Evolutionary conservation across 2,888 invertebrate species (phyloP), one percentile per base, ranked within the genome.

Genomic region (Galerucella pusilla): DNA sequence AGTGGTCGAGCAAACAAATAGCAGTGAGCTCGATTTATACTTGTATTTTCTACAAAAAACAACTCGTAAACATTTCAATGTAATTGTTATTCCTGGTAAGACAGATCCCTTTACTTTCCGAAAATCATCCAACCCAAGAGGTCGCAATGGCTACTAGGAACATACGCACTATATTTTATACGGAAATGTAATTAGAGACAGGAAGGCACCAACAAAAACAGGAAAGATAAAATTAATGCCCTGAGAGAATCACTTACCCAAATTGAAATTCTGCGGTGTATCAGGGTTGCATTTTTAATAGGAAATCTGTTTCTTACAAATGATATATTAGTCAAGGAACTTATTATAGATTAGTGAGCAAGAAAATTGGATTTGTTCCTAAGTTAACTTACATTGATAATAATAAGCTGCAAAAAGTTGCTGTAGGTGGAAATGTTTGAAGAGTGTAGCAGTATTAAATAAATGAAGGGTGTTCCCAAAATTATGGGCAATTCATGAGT

Each of bases 221-320:
- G 54, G 73, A 77, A 74, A 72, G 73, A 70, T 59, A 74, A 70
- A 72, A 65, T 68, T 64, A 77, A 67, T 75, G 72, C 75, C 63
- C 59, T 11, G 52, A 72, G 57, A 68, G 75, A 77, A 76, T 75
- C 75, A 74, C 77, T 74, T 74, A 45, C 70, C 72, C 42, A 76
- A 75, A 78, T 78, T 78, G 78, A 74, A 77, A 78, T 78, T 78
- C 77, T 68, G 72, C 74, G 73, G 73, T 59, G 77, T 71, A 78
- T 79, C 75, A 78, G 80, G 79, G 78, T 75, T 78, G 77, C 75
- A 78, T 85, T 85, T 85, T 85, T 85, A 85, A 84, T 83, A 81
- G 79, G 78, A 71, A 80, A 81, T 81, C 80, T 80, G 77, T 81
- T 81, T 74, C 73, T 74, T 78, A 76, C 28, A 20, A 28, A 67